Conservation (phyloP, 35 echinoderm and acorn worm genomes). For the Apostichopus californicus region DNA sequence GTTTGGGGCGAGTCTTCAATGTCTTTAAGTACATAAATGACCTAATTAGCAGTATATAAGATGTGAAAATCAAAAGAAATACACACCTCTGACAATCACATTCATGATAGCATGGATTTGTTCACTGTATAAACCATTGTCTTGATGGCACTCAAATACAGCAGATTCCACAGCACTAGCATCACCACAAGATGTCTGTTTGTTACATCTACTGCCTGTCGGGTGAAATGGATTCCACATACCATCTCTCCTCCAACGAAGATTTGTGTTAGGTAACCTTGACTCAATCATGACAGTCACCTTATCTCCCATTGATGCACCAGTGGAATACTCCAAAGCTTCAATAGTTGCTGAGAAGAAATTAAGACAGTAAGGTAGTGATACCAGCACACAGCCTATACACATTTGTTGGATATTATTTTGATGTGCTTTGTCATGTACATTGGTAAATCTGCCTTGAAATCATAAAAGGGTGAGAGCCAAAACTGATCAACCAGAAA, state of each 20-base stretch:
- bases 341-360: neutral
- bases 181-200: neutral
- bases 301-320: neutral
- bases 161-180: neutral
- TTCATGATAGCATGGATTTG: neutral
- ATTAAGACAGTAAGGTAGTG: neutral
- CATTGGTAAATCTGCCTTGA: too few relatives aligned
- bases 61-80: neutral
- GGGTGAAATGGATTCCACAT: too few relatives aligned
- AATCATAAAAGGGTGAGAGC: too few relatives aligned
- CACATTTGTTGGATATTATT: too few relatives aligned
- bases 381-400: too few relatives aligned
- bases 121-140: neutral
- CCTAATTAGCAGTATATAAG: too few relatives aligned
- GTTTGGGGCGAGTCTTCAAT: too few relatives aligned
- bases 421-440: too few relatives aligned
- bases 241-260: conserved; percentile 6
- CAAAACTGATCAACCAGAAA: too few relatives aligned
- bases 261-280: too few relatives aligned
- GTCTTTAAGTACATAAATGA: too few relatives aligned
- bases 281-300: neutral
- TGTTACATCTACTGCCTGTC: too few relatives aligned
- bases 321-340: neutral
- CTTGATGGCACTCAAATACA: neutral
- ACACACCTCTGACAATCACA: conserved; percentile 1